A percentile compares a stretch with the other conserved stretches of the same genome.
phyloP scores from a whole-genome alignment of 2,888 invertebrate genomes.

The Urechis unicinctus region DNA sequence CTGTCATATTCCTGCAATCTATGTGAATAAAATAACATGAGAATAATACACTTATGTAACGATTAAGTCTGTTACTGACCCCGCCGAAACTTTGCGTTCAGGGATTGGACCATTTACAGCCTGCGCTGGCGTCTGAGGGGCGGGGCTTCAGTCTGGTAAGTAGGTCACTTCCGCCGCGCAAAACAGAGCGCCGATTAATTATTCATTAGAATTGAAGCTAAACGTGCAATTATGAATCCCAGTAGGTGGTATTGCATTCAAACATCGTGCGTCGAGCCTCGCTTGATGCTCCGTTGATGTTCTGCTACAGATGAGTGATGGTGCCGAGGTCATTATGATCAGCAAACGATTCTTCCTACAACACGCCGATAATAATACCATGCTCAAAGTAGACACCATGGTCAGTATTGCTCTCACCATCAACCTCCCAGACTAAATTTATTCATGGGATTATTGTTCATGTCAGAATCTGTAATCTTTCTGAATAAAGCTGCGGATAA shows the following conservation, averaged over 20 bases:
- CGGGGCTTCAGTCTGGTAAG: conserved; percentile 39
- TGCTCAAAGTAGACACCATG: conserved; percentile 47
- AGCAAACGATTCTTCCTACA: conserved; percentile 45
- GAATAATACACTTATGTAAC: no score
- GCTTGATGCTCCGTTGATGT: background rate
- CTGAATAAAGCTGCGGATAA: background rate
- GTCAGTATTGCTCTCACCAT: conserved; percentile 22
- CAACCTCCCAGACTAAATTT: background rate
- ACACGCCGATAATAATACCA: conserved; percentile 44
- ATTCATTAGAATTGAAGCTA: no score
- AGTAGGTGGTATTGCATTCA: no score
- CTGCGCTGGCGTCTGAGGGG: conserved; percentile 35
- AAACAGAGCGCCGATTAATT: no score
- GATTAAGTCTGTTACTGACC: no score
- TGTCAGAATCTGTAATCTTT: background rate
- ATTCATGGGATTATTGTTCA: no score
- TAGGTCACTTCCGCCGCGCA: background rate
- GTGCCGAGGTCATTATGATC: conserved; percentile 43
- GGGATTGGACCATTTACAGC: conserved; percentile 42
- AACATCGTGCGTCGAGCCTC: no score
- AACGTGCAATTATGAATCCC: no score
- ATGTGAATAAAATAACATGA: no score
- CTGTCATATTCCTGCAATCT: no score
- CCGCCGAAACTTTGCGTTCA: conserved; percentile 21
- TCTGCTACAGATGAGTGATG: conserved; percentile 33